Evolutionary conservation across 2,797 vertebrate species (phyloP).

Genomic region (Rhabdomys pumilio): DNA sequence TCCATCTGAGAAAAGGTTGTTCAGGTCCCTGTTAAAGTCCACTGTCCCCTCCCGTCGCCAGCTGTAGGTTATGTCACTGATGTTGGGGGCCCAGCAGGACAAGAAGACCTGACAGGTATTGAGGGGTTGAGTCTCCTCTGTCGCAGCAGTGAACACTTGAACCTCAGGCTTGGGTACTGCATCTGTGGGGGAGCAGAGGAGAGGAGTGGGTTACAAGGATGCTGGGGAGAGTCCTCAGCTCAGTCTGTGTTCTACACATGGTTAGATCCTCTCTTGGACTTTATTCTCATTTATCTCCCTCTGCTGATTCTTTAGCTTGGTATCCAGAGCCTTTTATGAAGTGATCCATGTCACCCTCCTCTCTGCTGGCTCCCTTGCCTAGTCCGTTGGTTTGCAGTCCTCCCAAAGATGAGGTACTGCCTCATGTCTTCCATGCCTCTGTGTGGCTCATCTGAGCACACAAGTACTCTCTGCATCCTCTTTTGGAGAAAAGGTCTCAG

Average conservation of each 20-base stretch:
- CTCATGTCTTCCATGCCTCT: neutral
- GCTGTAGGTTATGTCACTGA: slow-evolving; percentile 83
- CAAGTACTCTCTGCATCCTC: neutral
- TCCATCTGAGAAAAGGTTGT: slow-evolving; percentile 41
- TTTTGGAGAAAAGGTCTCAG: neutral
- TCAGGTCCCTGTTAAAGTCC: neutral
- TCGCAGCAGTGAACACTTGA: slow-evolving; percentile 79
- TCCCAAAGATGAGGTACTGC: neutral
- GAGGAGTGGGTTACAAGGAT: neutral
- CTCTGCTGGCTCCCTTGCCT: neutral
- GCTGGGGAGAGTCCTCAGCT: rapidly evolving
- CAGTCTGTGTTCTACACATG: neutral
- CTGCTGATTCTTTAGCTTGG: neutral
- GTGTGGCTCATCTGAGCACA: neutral
- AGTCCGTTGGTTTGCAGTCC: neutral
- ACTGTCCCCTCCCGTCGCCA: slow-evolving; percentile 72
- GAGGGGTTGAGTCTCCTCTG: neutral
- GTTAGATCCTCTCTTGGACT: neutral
- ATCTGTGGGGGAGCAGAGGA: slow-evolving; percentile 72
- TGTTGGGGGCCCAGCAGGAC: slow-evolving; percentile 77
- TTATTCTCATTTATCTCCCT: neutral
- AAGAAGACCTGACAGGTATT: slow-evolving; percentile 82
- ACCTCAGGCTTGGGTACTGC: slow-evolving; percentile 78
- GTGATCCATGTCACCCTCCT: neutral
- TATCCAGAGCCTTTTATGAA: neutral